Evolutionary conservation across 92 coral and sea anemone genomes (phyloP).

Genomic region (Siderastrea siderea): DNA sequence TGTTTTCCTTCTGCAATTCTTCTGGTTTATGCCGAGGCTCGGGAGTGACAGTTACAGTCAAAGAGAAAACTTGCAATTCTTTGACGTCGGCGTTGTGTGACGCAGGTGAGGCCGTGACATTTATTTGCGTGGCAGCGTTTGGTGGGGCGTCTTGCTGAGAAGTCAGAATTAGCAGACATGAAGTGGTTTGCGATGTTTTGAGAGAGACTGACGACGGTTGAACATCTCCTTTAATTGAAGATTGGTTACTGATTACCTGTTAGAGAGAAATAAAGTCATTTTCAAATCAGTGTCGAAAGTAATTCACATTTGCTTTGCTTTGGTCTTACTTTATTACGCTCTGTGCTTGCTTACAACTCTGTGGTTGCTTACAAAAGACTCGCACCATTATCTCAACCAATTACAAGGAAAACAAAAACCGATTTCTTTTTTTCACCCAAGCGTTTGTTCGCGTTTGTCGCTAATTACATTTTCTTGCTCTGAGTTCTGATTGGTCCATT

Average conservation of each 20-base stretch:
- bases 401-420: too few relatives aligned
- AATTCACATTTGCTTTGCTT: too few relatives aligned
- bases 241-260: slow-evolving; percentile 12
- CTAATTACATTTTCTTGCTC: too few relatives aligned
- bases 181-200: neutral
- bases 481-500: too few relatives aligned
- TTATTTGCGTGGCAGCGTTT: slow-evolving; percentile 15
- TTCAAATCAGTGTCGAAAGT: too few relatives aligned
- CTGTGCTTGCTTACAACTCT: too few relatives aligned
- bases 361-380: too few relatives aligned
- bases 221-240: slow-evolving; percentile 8
- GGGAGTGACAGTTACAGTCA: neutral
- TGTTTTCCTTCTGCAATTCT: neutral
- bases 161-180: slow-evolving; percentile 3
- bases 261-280: too few relatives aligned
- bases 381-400: too few relatives aligned
- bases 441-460: too few relatives aligned
- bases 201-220: slow-evolving; percentile 20
- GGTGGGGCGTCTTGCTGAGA: neutral
- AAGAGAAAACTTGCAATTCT: slow-evolving; percentile 15
- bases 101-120: slow-evolving; percentile 33
- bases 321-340: too few relatives aligned
- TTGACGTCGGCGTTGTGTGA: slow-evolving; percentile 25
- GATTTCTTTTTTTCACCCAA: too few relatives aligned
- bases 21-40: neutral